These are phyloP conservation scores for Cochlearius cochlearius DNA, from an alignment of 2,113 vertebrate species.

Conservation along the genomic window DNA sequence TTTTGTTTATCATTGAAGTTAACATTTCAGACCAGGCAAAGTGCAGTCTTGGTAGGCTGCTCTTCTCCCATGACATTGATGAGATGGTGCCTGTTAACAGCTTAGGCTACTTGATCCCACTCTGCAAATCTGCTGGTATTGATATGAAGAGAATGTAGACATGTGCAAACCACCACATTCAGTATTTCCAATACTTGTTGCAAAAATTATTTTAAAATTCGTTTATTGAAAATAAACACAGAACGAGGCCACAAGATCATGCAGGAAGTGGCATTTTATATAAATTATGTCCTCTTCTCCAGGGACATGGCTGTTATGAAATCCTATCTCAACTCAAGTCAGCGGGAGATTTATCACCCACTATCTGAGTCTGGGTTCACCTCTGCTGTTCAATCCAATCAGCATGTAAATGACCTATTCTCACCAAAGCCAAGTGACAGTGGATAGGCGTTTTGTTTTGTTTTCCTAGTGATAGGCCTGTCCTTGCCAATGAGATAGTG, in stretches of 20 bases:
- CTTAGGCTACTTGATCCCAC: neutral
- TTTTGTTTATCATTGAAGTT: neutral
- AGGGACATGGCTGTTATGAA: neutral
- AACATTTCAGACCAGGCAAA: neutral
- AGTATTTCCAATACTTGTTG: neutral
- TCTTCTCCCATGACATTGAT: neutral
- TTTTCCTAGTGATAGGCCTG: neutral
- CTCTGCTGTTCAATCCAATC: neutral
- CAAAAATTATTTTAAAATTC: neutral
- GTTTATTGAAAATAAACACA: neutral
- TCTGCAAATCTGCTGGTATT: neutral
- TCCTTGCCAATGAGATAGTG: neutral
- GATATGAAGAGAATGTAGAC: neutral
- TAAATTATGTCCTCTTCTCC: neutral
- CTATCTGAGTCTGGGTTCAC: neutral
- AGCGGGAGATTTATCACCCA: neutral
- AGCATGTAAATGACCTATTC: neutral
- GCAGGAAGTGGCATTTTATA: neutral
- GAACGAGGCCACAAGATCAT: neutral
- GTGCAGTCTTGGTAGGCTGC: neutral
- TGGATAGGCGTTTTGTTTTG: neutral
- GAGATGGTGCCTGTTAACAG: neutral
- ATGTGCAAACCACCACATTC: neutral
- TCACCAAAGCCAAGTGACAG: neutral
- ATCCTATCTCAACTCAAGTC: neutral